phyloP scores from a whole-genome alignment of 53 echinoderm and acorn worm species.

The Holothuria leucospilota region DNA sequence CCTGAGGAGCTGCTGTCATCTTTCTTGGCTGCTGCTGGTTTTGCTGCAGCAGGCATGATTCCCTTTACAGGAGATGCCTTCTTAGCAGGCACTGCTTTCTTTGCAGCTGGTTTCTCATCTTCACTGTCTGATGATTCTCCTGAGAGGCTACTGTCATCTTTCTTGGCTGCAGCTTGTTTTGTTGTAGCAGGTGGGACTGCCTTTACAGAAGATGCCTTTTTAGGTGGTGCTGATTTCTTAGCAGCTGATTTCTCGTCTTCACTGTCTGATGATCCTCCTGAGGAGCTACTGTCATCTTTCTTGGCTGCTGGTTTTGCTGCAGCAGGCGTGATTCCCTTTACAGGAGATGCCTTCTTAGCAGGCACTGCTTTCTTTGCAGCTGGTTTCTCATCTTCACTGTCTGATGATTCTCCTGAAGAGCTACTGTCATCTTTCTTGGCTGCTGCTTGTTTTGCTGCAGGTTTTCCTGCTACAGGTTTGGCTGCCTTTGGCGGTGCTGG shows the following conservation, averaged over 20 bases:
- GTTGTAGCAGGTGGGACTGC: neutral
- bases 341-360: neutral
- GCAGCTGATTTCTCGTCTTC: slow-evolving; percentile 59
- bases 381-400: slow-evolving; percentile 46
- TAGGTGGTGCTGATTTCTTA: neutral
- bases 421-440: slow-evolving; percentile 30
- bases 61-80: neutral
- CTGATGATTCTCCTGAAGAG: slow-evolving; percentile 20
- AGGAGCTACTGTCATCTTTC: slow-evolving; percentile 29
- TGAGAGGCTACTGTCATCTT: slow-evolving; percentile 41
- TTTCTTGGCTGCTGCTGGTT: slow-evolving; percentile 30
- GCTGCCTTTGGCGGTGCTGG: neutral
- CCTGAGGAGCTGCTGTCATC: slow-evolving; percentile 37
- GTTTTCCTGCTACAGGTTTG: too few relatives aligned
- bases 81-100: too few relatives aligned
- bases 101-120: slow-evolving; percentile 50
- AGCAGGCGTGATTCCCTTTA: neutral
- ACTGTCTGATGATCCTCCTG: neutral
- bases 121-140: neutral
- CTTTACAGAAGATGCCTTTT: neutral
- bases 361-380: slow-evolving; percentile 17
- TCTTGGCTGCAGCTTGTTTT: slow-evolving; percentile 27
- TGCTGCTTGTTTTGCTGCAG: neutral
- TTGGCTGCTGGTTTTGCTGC: slow-evolving; percentile 29
- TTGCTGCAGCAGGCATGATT: slow-evolving; percentile 18